These are phyloP conservation scores for Carcina quercana DNA, from an alignment of 2,888 invertebrate genomes.

Conservation along the genomic window DNA sequence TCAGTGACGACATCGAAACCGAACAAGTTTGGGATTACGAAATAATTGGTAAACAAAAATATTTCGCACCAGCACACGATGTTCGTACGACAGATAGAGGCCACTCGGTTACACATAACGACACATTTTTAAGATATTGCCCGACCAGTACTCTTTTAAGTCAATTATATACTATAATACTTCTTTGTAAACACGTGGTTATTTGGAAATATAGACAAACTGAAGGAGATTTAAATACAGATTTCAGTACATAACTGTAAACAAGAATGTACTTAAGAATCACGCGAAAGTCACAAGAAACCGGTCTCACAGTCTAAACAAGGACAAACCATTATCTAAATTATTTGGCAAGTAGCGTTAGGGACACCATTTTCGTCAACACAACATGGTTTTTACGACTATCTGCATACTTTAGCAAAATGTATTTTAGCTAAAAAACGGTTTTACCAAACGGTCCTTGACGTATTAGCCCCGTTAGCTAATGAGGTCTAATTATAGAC, in stretches of 20 bases:
- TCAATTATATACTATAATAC: neutral
- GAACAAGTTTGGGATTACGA: constrained; percentile 42
- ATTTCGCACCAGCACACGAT: constrained; percentile 38
- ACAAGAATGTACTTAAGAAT: constrained; percentile 16
- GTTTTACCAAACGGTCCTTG: constrained; percentile 9
- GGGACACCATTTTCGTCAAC: constrained; percentile 18
- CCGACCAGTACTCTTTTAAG: no score
- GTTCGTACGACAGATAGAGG: constrained; percentile 38
- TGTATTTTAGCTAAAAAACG: neutral
- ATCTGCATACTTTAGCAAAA: constrained; percentile 11
- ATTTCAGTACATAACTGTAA: no score
- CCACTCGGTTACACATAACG: constrained; percentile 30
- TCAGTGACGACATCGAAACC: constrained; percentile 31
- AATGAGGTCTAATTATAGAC: constrained; percentile 4
- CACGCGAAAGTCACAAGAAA: constrained; percentile 19
- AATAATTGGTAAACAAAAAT: constrained; percentile 44
- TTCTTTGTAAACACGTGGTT: constrained; percentile 5
- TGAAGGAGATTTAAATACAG: no score
- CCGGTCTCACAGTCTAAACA: constrained; percentile 20
- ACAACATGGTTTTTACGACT: constrained; percentile 16
- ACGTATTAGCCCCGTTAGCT: constrained; percentile 14
- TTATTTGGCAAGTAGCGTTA: constrained; percentile 19
- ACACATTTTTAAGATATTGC: constrained; percentile 22
- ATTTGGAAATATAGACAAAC: constrained; percentile 10
- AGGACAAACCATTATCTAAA: constrained; percentile 20